These are phyloP conservation scores for Adelges cooleyi DNA, from an alignment of 1,140 invertebrate genomes.

Conservation along the genomic window DNA sequence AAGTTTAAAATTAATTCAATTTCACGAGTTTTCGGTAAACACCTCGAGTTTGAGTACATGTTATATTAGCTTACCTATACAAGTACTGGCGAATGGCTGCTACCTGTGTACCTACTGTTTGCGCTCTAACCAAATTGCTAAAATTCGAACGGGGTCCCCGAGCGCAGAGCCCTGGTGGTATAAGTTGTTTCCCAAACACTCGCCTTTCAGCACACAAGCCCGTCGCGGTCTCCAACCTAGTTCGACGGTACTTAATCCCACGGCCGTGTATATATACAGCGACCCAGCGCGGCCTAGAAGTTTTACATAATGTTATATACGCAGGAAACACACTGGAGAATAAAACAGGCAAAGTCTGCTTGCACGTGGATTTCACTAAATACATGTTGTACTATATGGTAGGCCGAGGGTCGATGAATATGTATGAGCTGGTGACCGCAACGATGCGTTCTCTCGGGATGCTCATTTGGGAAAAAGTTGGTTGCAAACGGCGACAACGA, in stretches of 20 bases:
- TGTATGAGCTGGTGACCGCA: constrained; percentile 3
- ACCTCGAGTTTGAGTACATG: too few relatives aligned
- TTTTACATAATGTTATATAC: background rate
- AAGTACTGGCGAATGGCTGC: too few relatives aligned
- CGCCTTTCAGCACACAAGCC: background rate
- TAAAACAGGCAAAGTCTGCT: background rate
- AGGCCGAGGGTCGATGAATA: constrained; percentile 3
- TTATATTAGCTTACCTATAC: too few relatives aligned
- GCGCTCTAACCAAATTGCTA: background rate
- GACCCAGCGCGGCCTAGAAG: background rate
- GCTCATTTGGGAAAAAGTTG: too few relatives aligned
- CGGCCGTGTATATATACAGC: too few relatives aligned
- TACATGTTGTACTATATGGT: too few relatives aligned
- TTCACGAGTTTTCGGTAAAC: too few relatives aligned
- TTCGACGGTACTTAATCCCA: background rate
- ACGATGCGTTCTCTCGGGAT: background rate
- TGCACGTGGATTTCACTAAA: background rate
- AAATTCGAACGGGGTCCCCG: background rate
- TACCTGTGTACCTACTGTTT: background rate
- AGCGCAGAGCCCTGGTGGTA: background rate
- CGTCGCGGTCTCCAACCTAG: background rate
- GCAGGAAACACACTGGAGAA: background rate
- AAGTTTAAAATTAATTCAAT: constrained; percentile 16
- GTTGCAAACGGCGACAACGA: background rate
- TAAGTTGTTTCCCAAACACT: constrained; percentile 9